Evolutionary conservation across 2,888 invertebrate species (phyloP), one percentile per base, ranked within the genome.

Genomic region (Watsonalla cultraria): DNA sequence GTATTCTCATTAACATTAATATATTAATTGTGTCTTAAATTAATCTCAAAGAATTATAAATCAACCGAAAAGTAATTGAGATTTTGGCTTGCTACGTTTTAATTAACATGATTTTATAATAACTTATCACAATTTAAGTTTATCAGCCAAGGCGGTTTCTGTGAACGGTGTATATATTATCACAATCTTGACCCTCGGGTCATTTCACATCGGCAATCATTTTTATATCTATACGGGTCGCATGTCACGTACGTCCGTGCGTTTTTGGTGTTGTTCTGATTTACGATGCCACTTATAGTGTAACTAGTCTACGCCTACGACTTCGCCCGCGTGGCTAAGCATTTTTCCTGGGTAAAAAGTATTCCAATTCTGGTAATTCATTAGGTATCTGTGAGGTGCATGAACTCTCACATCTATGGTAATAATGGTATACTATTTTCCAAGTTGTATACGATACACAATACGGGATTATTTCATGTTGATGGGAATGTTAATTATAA

Each of bases 251-350:
- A 54, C 47, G 47, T 54, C 52, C 42, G 51, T 51, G 53, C 48
- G 53, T 51, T 52, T 68, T 67, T 58, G 58, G 58, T 54, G 34
- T 58, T 66, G 60, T 64, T 66, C 53, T 62, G 54, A 58, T 39
- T 48, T 14, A n/a, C 14, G 11, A 48, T 49, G 14, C 6, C 14
- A 11, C 2, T 14, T 6, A 2, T 46, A 14, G 0, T 48, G 4
- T 24, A 24, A 24, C 24, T 24, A 24, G 24, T 24, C 24, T 4
- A 1, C 2, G 24, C 24, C 24, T 2, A 24, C 24, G 24, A 2
- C 24, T 24, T 24, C 24, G 24, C 24, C 24, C 24, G 24, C 9
- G 46, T 15, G 14, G 9, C 46, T 24, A 8, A 46, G 24, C 14
- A 24, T 24, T 24, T 24, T 24, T 24, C 24, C 24, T 1, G 4